Evolutionary conservation across 2,797 vertebrate species (phyloP).

Genomic region (Scomberomorus guttatus): DNA sequence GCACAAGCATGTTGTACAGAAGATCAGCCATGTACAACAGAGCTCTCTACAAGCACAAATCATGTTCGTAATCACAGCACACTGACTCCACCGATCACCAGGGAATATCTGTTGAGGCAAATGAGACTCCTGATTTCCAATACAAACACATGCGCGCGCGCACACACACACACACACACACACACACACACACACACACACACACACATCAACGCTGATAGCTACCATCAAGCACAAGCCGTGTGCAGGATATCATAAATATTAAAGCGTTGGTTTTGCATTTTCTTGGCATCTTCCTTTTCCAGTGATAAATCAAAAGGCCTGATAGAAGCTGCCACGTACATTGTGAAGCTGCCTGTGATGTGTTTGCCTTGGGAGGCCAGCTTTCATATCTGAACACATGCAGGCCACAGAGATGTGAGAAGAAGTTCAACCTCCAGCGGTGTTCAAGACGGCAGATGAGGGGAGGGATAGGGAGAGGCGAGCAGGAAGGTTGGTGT

Average conservation of each 20-base stretch:
- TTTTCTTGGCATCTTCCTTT: conserved; percentile 72
- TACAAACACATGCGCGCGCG: conserved; percentile 43
- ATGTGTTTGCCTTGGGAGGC: conserved; percentile 70
- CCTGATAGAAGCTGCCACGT: conserved; percentile 76
- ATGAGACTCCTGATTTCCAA: conserved; percentile 70
- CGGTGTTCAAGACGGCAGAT: conserved; percentile 47
- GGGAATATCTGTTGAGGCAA: conserved; percentile 78
- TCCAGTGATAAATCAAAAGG: conserved; percentile 75
- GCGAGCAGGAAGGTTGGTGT: conserved; percentile 26
- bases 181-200: background rate
- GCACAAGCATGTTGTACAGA: conserved; percentile 59
- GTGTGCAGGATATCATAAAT: conserved; percentile 72
- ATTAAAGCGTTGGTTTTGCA: conserved; percentile 77
- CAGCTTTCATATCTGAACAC: conserved; percentile 70
- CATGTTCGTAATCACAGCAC: conserved; percentile 80
- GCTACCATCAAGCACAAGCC: conserved; percentile 49
- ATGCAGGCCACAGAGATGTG: conserved; percentile 60
- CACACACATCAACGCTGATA: conserved; percentile 24
- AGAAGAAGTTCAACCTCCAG: conserved; percentile 71
- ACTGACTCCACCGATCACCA: conserved; percentile 70
- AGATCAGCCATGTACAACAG: conserved; percentile 74
- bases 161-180: background rate
- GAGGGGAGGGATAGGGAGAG: conserved; percentile 39
- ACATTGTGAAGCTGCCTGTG: conserved; percentile 68
- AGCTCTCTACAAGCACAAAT: conserved; percentile 76